A percentile compares a stretch with the other conserved stretches of the same genome.
phyloP scores from a whole-genome alignment of 2,888 invertebrate genomes.

The Callyntrura guangdongensis region DNA sequence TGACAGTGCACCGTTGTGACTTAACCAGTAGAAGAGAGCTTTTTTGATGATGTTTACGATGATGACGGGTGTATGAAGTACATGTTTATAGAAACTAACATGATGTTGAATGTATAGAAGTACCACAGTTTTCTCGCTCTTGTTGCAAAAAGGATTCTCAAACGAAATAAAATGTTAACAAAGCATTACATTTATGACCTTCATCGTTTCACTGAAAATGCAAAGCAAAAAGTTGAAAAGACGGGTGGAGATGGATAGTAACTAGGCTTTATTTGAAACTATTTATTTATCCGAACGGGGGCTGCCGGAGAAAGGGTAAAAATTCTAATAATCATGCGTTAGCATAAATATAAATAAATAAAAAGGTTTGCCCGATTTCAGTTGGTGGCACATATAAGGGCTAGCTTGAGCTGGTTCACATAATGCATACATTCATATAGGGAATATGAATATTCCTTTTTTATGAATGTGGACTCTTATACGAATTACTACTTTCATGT shows the following conservation, averaged over 20 bases:
- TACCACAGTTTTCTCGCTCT: conserved; percentile 1
- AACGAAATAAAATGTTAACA: conserved; percentile 32
- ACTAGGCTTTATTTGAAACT: conserved; percentile 14
- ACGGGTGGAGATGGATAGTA: conserved; percentile 2
- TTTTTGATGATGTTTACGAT: conserved; percentile 42
- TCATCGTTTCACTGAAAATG: conserved; percentile 35
- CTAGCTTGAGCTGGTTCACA: not conserved
- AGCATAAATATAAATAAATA: conserved; percentile 68
- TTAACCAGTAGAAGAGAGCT: conserved; percentile 32
- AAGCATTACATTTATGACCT: conserved; percentile 50
- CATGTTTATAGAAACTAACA: not conserved
- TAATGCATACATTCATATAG: not conserved
- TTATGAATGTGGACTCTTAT: not conserved
- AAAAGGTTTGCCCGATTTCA: conserved; percentile 63
- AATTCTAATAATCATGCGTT: conserved; percentile 59
- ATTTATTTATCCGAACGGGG: not conserved
- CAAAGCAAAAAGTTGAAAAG: conserved; percentile 45
- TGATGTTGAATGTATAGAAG: not conserved
- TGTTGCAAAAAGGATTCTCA: conserved; percentile 19
- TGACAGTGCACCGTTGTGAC: conserved; percentile 55
- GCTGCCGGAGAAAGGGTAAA: conserved; percentile 43
- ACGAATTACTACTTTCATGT: conserved; percentile 4
- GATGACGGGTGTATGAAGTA: conserved; percentile 6
- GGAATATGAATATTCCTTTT: not conserved
- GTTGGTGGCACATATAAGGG: conserved; percentile 8